Evolutionary conservation across 2,113 vertebrate genomes (phyloP), one percentile per base, ranked within the genome.

Genomic region (Sapajus apella): DNA sequence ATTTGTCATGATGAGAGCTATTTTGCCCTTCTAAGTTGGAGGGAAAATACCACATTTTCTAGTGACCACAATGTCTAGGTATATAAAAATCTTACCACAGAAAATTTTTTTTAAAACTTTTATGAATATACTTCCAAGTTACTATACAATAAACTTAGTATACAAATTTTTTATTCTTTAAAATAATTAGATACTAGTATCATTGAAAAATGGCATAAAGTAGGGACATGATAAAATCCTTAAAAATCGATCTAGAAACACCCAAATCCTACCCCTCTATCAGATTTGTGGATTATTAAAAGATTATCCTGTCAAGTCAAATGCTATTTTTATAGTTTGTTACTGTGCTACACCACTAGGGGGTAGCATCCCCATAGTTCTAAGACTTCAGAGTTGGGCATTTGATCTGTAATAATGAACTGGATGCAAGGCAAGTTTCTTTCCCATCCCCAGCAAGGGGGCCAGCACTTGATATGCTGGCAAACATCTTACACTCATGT

Each of bases 271-370:
- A 76, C 47, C 32, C 87, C 58, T 91, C 17, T 75, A 70, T 75
- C n/a, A 81, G 58, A 50, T 85, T 6, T 91, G 56, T 66, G 37
- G 68, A 81, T 30, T 52, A 61, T 56, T 32, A 91, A 81, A n/a
- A 93, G 21, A 80, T 20, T 52, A 92, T 81, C 7, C 20, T 37
- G 30, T 83, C 40, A 80, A 40, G 30, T 83, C 50, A 89, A 55
- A 87, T 47, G 9, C 6, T 87, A 68, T 70, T 88, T 68, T 94
- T 72, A 40, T 43, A 27, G 76, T 87, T 76, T 95, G 27, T 94
- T 83, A 96, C 0, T 56, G 13, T 61, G 32, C 77, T 96, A 18
- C 72, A 84, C 64, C 97, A 95, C 87, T 87, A 95, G 96, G 40
- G 61, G 87, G 95, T 58, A 95, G 94, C 56, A 96, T 72, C 35